These are phyloP conservation scores for Machimus rusticus DNA, from an alignment of 2,888 invertebrate genomes.

Conservation along the genomic window DNA sequence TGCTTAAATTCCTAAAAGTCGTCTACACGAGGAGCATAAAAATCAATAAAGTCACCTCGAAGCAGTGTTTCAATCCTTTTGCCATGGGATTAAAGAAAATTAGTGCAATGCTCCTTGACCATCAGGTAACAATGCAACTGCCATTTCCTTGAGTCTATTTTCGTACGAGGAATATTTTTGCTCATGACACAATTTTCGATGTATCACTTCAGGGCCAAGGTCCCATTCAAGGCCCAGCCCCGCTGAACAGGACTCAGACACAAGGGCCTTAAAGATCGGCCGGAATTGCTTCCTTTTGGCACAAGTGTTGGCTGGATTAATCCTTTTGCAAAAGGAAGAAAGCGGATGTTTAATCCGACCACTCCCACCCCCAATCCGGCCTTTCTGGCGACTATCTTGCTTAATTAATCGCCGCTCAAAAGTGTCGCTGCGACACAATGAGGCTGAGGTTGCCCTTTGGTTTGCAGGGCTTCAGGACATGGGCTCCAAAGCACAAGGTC, in stretches of 20 bases:
- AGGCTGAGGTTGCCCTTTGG: not conserved
- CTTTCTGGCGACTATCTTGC: not conserved
- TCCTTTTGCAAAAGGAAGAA: not conserved
- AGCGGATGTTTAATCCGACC: not conserved
- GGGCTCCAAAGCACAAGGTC: not conserved
- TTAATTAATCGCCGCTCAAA: conserved; percentile 9
- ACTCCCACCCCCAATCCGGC: not conserved
- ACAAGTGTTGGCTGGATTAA: not conserved
- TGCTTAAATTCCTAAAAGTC: not conserved
- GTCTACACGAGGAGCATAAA: not conserved
- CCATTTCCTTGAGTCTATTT: conserved; percentile 12
- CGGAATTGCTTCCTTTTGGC: not conserved
- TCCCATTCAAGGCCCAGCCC: not conserved
- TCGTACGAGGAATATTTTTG: not conserved
- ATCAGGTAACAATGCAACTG: conserved; percentile 23
- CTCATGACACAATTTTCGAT: not conserved
- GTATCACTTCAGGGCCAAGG: not conserved
- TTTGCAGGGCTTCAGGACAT: not conserved
- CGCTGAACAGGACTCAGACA: not conserved
- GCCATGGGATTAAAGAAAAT: not conserved
- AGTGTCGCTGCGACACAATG: not conserved
- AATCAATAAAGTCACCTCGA: not conserved
- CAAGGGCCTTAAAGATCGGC: not conserved
- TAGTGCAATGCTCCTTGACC: conserved; percentile 18
- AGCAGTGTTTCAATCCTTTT: not conserved